Evolutionary conservation across 1,140 invertebrate genomes (phyloP).

Genomic region (Drosophila ironensis): DNA sequence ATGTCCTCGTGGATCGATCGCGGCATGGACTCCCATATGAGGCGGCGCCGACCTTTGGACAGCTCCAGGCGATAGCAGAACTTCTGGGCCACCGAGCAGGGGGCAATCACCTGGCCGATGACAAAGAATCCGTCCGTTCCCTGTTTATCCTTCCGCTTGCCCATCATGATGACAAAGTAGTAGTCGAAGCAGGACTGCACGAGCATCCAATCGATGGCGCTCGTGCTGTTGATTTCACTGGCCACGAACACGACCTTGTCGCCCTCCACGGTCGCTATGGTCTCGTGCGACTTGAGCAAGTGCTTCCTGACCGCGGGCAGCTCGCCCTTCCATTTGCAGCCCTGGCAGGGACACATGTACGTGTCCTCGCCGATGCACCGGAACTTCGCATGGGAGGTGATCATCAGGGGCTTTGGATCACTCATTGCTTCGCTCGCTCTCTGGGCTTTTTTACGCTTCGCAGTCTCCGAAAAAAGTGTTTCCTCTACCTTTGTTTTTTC

Average conservation of each 20-base stretch:
- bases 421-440: conserved; percentile 11
- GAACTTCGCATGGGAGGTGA: conserved; percentile 98
- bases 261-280: conserved; percentile 97
- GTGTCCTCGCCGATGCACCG: conserved; percentile 99
- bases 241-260: conserved; percentile 99
- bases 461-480: conserved; percentile 41
- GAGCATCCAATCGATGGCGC: conserved; percentile 99
- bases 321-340: conserved; percentile 99
- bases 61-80: conserved; percentile 99
- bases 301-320: conserved; percentile 98
- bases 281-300: conserved; percentile 98
- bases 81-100: conserved; percentile 98
- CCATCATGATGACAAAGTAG: conserved; percentile 99
- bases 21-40: conserved; percentile 99
- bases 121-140: conserved; percentile 99
- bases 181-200: conserved; percentile 99
- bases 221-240: conserved; percentile 99
- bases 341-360: conserved; percentile 98
- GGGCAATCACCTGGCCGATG: conserved; percentile 99
- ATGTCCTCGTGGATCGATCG: conserved; percentile 99
- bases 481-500: neutral
- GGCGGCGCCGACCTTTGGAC: conserved; percentile 94
- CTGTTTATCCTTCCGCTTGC: conserved; percentile 99
- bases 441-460: conserved; percentile 14
- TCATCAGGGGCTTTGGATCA: no score